Base-by-base conservation (phyloP, 2,888 invertebrate genomes). In the Lottia scabra region DNA sequence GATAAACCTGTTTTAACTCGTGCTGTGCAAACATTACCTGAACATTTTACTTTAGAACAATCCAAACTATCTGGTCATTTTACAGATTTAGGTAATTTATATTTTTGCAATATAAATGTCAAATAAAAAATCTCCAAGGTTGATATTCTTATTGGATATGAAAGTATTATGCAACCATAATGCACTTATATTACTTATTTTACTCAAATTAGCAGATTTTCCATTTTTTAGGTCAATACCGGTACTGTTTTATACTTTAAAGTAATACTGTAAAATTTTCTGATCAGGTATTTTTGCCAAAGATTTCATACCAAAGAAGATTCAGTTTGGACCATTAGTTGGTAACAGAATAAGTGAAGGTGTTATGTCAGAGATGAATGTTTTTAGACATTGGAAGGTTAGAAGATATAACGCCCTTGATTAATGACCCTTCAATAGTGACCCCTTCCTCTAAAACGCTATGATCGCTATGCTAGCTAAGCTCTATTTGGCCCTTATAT, bases 291-390 rank as follows among this genome's bases (percentile, higher is more conserved):
- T 86, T 15, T 85, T 81, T 79, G 77, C 84, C 48, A 81, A 77
- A 65, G 81, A 77, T 19, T 73, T 63, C 45, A 68, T 86, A 16
- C 70, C 73, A 8, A 75, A 75, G 16, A 78, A 80, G 56, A 85
- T 84, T 48, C 80, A 81, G 71, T 84, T 86, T 80, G 86, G 86
- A n/a, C 86, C 86, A 30, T 74, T 85, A 63, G 75, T 81, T 46
- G 85, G 84, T 6, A 77, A 75, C 62, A 74, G 76, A 66, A 71
- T 75, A 44, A 45, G 74, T 64, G 75, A 70, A 68, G 74, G 77
- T 67, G 76, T 77, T 27, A 75, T 76, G 5, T 72, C 68, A 38
- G 70, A 78, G 71, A 78, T 78, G n/a, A 64, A 69, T 27, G 72
- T 68, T 30, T 78, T 78, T 67, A 77, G 67, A 71, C 69, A 63